Conservation (phyloP, 1,140 invertebrate genomes). For the Bombus superbus region DNA sequence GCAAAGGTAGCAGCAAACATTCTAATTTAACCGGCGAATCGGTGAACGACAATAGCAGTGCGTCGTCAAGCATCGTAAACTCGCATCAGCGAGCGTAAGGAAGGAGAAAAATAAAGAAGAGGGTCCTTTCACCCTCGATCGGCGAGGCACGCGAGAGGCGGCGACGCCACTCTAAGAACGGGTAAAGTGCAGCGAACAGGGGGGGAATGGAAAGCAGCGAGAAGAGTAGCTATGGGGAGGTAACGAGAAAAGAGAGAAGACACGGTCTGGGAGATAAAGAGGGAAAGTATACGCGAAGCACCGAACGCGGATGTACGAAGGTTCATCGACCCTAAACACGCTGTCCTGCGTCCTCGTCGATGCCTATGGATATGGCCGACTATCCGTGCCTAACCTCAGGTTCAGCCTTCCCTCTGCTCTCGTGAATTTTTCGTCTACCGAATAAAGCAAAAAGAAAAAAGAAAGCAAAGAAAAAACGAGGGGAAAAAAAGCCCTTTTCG, state of each 20-base stretch:
- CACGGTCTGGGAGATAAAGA: constrained; percentile 13
- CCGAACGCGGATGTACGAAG: constrained; percentile 64
- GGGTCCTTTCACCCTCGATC: constrained; percentile 50
- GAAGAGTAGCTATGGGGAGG: constrained; percentile 13
- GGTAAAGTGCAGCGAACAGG: not conserved
- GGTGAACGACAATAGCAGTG: not conserved
- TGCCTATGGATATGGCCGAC: constrained; percentile 56
- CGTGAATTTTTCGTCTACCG: not conserved
- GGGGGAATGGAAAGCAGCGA: constrained; percentile 24
- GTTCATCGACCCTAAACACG: constrained; percentile 67
- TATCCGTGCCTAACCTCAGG: constrained; percentile 1
- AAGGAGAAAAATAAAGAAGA: constrained; percentile 6
- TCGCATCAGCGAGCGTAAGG: not conserved
- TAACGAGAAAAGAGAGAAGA: constrained; percentile 1
- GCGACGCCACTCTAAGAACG: constrained; percentile 19
- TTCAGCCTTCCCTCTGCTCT: not conserved
- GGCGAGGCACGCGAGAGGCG: constrained; percentile 21
- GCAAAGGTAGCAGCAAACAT: too few relatives aligned
- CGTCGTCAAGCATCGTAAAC: not conserved
- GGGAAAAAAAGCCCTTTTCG: not conserved
- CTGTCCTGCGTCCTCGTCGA: constrained; percentile 65
- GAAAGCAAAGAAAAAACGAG: not conserved
- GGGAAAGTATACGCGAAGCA: constrained; percentile 59
- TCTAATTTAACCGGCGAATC: not conserved
- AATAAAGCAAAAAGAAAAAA: not conserved